phyloP scores from a whole-genome alignment of 2,888 invertebrate genomes.

The Synanthedon vespiformis region DNA sequence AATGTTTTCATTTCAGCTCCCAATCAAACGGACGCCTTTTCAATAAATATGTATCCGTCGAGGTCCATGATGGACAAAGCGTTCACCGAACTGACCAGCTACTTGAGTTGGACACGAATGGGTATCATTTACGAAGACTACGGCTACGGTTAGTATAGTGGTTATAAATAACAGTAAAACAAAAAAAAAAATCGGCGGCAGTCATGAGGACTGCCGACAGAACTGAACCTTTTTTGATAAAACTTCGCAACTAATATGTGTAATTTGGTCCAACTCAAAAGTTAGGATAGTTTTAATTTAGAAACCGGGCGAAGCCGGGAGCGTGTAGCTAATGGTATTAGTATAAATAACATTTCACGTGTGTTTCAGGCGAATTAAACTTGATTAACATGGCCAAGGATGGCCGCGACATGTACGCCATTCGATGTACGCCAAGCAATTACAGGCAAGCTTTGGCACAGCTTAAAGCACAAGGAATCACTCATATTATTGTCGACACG shows the following conservation, averaged over 20 bases:
- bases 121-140: slow-evolving; percentile 92
- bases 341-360: too few species aligned
- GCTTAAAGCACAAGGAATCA: slow-evolving; percentile 87
- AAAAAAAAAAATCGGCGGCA: too few species aligned
- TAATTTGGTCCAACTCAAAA: too few species aligned
- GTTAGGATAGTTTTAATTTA: too few species aligned
- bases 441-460: slow-evolving; percentile 83
- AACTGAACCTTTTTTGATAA: too few species aligned
- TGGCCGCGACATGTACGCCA: slow-evolving; percentile 74
- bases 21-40: slow-evolving; percentile 65
- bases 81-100: slow-evolving; percentile 86
- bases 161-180: too few species aligned
- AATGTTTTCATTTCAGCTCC: slow-evolving; percentile 21
- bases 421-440: slow-evolving; percentile 74
- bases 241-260: too few species aligned
- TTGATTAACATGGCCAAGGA: slow-evolving; percentile 81
- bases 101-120: slow-evolving; percentile 93
- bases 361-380: slow-evolving; percentile 78
- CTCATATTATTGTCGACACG: slow-evolving; percentile 89
- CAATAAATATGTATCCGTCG: slow-evolving; percentile 90
- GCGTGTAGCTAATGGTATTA: too few species aligned
- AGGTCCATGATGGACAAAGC: slow-evolving; percentile 84
- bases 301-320: too few species aligned
- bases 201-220: too few species aligned
- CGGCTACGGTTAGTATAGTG: slow-evolving; percentile 77